Conservation (phyloP, 2,797 vertebrate genomes). For the Triplophysa yarkandensis region DNA sequence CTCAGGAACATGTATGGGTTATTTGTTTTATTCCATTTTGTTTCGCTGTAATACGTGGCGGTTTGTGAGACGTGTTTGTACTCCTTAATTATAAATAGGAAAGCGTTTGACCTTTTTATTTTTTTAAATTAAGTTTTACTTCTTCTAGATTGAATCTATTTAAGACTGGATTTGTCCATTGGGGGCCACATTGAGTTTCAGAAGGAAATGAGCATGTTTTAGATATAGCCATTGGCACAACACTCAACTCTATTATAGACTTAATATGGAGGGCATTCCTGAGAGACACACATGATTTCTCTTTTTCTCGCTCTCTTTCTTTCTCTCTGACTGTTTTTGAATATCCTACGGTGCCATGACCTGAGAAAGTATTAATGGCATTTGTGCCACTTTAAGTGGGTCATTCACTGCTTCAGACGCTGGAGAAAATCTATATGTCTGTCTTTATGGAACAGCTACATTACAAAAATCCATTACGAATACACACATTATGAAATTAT, state of each 20-base stretch:
- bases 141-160: neutral
- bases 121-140: neutral
- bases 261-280: conserved; percentile 44
- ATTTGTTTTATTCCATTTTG: neutral
- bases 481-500: neutral
- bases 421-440: conserved; percentile 14
- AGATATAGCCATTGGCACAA: conserved; percentile 41
- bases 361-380: conserved; percentile 47
- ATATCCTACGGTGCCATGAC: conserved; percentile 47
- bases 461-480: neutral
- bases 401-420: conserved; percentile 23
- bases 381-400: conserved; percentile 41
- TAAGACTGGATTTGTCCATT: conserved; percentile 19
- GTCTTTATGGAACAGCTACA: neutral
- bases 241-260: conserved; percentile 40
- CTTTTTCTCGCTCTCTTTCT: conserved; percentile 25
- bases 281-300: conserved; percentile 35
- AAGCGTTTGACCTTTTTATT: neutral
- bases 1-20: no score
- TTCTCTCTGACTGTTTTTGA: conserved; percentile 39
- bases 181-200: conserved; percentile 7
- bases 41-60: neutral
- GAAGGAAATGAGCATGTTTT: conserved; percentile 18
- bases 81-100: neutral
- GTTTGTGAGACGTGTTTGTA: neutral